Evolutionary conservation across 2,113 vertebrate genomes (phyloP).

Genomic region (Hucho hucho): DNA sequence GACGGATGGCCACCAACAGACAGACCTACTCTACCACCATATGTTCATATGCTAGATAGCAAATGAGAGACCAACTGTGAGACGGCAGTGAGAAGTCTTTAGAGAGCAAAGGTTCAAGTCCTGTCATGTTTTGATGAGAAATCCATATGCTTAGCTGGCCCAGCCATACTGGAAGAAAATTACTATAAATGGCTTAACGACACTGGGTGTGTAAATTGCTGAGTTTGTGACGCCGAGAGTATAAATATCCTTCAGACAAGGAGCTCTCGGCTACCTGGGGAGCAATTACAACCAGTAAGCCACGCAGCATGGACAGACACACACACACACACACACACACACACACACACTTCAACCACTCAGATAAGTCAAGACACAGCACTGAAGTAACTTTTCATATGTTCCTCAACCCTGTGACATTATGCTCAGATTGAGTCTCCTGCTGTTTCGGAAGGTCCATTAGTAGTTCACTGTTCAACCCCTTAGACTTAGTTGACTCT

Average conservation of each 20-base stretch:
- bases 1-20: too few species aligned
- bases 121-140: neutral
- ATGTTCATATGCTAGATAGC: too few species aligned
- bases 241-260: constrained; percentile 19
- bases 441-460: neutral
- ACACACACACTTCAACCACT: neutral
- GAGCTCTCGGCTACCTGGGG: neutral
- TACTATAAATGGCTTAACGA: constrained; percentile 23
- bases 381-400: neutral
- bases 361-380: neutral
- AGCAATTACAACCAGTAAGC: constrained; percentile 10
- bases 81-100: too few species aligned
- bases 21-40: too few species aligned
- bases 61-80: too few species aligned
- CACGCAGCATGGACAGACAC: constrained; percentile 21
- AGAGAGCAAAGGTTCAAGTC: neutral
- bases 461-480: neutral
- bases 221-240: neutral
- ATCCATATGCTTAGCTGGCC: neutral
- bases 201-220: neutral
- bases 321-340: constrained; percentile 47
- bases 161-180: neutral
- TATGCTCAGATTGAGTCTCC: neutral
- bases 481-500: neutral
- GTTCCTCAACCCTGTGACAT: neutral